These are phyloP conservation scores for Sebastes paucispinis DNA, from an alignment of 2,797 vertebrate species.

Conservation along the genomic window DNA sequence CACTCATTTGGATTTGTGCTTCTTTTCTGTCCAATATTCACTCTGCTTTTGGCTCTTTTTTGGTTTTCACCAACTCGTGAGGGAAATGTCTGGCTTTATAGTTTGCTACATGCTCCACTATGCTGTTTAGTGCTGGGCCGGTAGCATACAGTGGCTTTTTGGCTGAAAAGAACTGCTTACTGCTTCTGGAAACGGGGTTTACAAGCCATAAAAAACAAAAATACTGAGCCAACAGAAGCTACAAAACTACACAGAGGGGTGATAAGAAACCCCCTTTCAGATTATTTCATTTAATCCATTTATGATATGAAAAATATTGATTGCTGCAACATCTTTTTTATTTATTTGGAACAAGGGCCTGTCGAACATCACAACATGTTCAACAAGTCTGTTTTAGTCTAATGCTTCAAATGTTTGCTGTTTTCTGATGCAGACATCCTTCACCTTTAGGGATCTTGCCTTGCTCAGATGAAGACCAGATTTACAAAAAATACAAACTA, in stretches of 20 bases:
- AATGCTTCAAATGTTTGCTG: not conserved
- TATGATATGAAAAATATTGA: not conserved
- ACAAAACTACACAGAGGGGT: not conserved
- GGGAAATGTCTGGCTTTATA: not conserved
- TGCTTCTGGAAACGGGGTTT: not conserved
- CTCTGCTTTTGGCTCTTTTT: no score
- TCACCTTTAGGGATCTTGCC: not conserved
- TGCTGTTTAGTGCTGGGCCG: not conserved
- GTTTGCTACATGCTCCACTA: not conserved
- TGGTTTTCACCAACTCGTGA: not conserved
- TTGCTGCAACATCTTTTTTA: not conserved
- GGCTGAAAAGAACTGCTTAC: not conserved
- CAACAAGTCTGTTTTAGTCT: not conserved
- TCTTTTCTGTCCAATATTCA: not conserved
- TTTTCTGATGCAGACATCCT: not conserved
- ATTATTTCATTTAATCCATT: not conserved
- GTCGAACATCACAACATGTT: rapidly evolving
- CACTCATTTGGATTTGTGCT: not conserved
- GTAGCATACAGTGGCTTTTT: not conserved
- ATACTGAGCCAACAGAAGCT: not conserved
- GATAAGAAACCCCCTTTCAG: not conserved
- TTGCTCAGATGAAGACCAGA: not conserved
- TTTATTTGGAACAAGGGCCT: no score
- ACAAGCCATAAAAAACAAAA: not conserved
- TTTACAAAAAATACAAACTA: not conserved